Evolutionary conservation across 2,888 invertebrate species (phyloP), one percentile per base, ranked within the genome.

Genomic region (Ectemnius lituratus): DNA sequence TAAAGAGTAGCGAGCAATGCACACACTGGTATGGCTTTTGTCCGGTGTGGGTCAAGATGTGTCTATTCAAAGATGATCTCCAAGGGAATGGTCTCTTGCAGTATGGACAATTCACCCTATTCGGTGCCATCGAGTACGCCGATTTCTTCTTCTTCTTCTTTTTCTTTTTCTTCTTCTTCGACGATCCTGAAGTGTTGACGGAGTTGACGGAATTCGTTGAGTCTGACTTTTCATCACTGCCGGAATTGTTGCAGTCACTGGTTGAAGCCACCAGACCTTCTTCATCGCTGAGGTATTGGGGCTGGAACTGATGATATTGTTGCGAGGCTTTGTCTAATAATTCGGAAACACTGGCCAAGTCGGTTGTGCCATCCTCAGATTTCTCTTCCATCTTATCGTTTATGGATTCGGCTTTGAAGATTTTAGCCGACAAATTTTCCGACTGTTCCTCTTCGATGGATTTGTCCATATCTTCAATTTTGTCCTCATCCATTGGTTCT

Each of bases 1-100:
- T 99, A 90, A 99, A 99, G 0, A 97, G 94, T 8, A 98, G 93
- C 0, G 97, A 96, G 89, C 99, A 99, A 87, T 97, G 96, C 0
- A 96, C 95, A 90, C 99, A 99, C 88, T 98, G 97, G 92, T 96
- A 99, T 0, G 99, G 99, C 88, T 99, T 99, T 89, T 98, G 98
- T 1, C 96, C 98, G 0, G 98, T 99, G 90, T 99, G 99, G 0
- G 99, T 99, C 5, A 97, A 92, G 49, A 99, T 96, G 90, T 99
- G 99, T 11, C 99, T 94, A n/a, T 98, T 94, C 28, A 99, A 92
- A 0, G 98, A 98, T 37, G 98, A 98, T 0, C 97, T 96, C 99
- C 99, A 99, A 0, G 99, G 98, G 91, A 99, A 99, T 89, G 97
- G 97, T 56, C 98, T 94, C 84, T 96, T 95, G 91, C 99, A 99